These are phyloP conservation scores for Neocrepidodera transversa DNA, from an alignment of 2,888 invertebrate genomes.

Conservation along the genomic window DNA sequence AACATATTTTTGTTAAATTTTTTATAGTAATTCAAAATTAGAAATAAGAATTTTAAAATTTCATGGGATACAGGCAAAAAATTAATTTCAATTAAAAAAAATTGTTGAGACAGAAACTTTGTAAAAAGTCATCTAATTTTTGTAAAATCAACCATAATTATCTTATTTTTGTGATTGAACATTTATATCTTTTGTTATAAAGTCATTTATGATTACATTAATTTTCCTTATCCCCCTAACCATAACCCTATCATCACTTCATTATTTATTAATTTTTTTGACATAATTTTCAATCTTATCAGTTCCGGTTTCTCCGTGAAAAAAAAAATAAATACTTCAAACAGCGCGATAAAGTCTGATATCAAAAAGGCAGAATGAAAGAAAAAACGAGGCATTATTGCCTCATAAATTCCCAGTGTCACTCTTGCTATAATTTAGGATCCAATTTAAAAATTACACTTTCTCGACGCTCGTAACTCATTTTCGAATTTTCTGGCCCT, in stretches of 20 bases:
- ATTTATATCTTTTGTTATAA: no score
- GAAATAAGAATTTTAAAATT: no score
- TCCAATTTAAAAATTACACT: constrained; percentile 45
- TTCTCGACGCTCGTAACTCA: constrained; percentile 41
- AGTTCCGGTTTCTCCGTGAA: constrained; percentile 10
- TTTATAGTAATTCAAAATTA: no score
- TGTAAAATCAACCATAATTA: no score
- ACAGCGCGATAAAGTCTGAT: constrained; percentile 20
- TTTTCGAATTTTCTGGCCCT: constrained; percentile 28
- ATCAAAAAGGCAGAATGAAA: constrained; percentile 5
- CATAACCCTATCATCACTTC: constrained; percentile 1
- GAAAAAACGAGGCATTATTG: constrained; percentile 31
- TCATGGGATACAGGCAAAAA: no score
- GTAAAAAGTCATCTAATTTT: no score
- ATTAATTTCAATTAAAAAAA: no score
- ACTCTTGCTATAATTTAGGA: constrained; percentile 36
- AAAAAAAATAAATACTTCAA: constrained; percentile 23
- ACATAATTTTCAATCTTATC: constrained; percentile 13
- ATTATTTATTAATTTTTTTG: constrained; percentile 16
- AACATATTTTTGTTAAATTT: no score
- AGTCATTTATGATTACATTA: no score
- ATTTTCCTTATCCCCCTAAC: no score
- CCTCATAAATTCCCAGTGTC: constrained; percentile 35
- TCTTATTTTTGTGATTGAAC: no score
- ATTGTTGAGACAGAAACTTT: no score